These are phyloP conservation scores for Podargus strigoides DNA, from an alignment of 2,797 vertebrate genomes.

Conservation along the genomic window DNA sequence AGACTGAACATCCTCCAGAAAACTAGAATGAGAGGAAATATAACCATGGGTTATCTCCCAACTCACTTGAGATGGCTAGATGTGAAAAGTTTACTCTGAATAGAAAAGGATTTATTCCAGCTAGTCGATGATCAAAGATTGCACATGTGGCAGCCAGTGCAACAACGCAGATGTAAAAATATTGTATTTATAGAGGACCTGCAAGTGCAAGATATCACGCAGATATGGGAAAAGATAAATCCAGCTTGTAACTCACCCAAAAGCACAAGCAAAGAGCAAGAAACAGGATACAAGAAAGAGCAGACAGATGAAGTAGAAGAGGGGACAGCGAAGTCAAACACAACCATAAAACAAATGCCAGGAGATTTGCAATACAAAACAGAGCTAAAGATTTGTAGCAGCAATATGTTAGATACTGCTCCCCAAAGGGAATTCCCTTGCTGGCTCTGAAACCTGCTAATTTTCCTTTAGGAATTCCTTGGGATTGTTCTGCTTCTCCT, in stretches of 20 bases:
- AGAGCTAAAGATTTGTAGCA: neutral
- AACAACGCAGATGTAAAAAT: neutral
- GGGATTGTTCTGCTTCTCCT: neutral
- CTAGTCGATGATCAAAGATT: neutral
- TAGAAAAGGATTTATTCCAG: no score
- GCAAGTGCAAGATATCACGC: neutral
- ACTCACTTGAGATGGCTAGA: no score
- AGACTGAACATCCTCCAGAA: neutral
- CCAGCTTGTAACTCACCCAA: neutral
- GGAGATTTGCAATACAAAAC: slow-evolving; percentile 1
- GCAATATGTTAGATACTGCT: neutral
- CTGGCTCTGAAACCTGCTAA: neutral
- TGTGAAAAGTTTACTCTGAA: no score
- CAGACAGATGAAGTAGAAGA: neutral
- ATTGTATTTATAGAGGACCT: neutral
- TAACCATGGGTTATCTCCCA: no score
- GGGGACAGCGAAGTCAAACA: neutral
- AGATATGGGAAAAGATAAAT: neutral
- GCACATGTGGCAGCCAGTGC: neutral
- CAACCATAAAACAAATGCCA: neutral
- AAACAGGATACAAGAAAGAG: neutral
- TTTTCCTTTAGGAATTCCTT: neutral
- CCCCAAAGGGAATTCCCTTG: neutral
- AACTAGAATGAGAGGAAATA: neutral
- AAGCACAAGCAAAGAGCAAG: neutral